These are phyloP conservation scores for Lophochroa leadbeateri DNA, from an alignment of 2,113 vertebrate species.

Conservation along the genomic window DNA sequence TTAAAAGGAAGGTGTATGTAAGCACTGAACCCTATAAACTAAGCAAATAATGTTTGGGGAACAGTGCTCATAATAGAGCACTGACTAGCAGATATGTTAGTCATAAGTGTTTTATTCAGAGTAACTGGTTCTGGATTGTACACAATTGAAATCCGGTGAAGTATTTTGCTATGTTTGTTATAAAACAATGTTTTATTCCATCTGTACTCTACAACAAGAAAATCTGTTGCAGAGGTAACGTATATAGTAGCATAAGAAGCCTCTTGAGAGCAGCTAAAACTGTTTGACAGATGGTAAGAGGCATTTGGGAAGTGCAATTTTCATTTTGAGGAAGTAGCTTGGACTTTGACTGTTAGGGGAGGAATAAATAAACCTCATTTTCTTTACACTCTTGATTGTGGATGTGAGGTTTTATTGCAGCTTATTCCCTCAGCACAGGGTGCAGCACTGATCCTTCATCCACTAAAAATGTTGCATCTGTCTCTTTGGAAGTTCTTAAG, in stretches of 20 bases:
- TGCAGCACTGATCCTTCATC: neutral
- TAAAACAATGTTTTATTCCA: conserved; percentile 57
- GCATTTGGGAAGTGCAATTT: conserved; percentile 37
- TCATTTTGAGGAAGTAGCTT: neutral
- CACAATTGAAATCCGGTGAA: neutral
- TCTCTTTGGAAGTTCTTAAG: neutral
- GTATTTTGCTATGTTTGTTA: conserved; percentile 51
- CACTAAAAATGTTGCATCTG: neutral
- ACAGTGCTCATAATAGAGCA: neutral
- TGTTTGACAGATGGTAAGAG: conserved; percentile 53
- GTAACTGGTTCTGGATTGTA: neutral
- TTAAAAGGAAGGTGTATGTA: neutral
- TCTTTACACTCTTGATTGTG: neutral
- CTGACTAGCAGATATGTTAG: neutral
- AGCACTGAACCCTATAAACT: neutral
- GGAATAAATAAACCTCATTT: conserved; percentile 30
- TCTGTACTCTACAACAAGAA: conserved; percentile 48
- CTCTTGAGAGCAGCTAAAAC: conserved; percentile 18
- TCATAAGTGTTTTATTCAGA: neutral
- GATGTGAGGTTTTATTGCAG: neutral
- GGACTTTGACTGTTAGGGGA: conserved; percentile 9
- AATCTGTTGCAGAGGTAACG: conserved; percentile 52
- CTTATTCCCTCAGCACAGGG: neutral
- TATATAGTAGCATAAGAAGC: conserved; percentile 16
- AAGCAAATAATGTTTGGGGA: neutral